These are phyloP conservation scores for Prosopocoilus inquinatus DNA, from an alignment of 2,888 invertebrate genomes.

Conservation along the genomic window DNA sequence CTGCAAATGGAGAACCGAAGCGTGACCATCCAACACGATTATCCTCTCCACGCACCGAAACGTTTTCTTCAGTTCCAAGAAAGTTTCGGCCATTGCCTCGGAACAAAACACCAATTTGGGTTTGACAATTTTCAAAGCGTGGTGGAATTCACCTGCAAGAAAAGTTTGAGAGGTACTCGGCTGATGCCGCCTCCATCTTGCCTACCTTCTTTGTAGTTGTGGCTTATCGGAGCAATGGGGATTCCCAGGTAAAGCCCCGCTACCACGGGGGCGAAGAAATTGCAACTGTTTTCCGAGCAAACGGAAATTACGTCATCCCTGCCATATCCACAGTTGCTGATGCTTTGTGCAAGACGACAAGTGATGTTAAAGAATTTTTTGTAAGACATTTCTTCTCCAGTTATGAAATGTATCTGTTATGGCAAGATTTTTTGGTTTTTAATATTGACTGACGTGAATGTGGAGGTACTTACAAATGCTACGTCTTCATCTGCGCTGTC, in stretches of 20 bases:
- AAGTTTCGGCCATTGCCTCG: conserved; percentile 54
- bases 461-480: no score
- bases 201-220: conserved; percentile 30
- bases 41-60: conserved; percentile 54
- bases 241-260: conserved; percentile 35
- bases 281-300: conserved; percentile 35
- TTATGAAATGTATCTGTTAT: conserved; percentile 36
- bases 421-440: no score
- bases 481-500: no score
- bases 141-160: conserved; percentile 46
- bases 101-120: conserved; percentile 68
- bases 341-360: conserved; percentile 32
- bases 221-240: conserved; percentile 34
- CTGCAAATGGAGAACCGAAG: conserved; percentile 53
- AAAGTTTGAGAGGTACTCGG: no score
- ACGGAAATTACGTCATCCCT: conserved; percentile 32
- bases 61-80: conserved; percentile 54
- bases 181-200: no score
- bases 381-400: conserved; percentile 30
- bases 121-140: conserved; percentile 62
- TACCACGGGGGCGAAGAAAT: conserved; percentile 35
- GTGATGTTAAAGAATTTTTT: conserved; percentile 28
- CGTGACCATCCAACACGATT: conserved; percentile 56
- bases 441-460: no score
- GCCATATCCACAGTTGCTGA: conserved; percentile 29